Evolutionary conservation across 2,888 invertebrate species (phyloP), one percentile per base, ranked within the genome.

Genomic region (Polyommatus iphigenia): DNA sequence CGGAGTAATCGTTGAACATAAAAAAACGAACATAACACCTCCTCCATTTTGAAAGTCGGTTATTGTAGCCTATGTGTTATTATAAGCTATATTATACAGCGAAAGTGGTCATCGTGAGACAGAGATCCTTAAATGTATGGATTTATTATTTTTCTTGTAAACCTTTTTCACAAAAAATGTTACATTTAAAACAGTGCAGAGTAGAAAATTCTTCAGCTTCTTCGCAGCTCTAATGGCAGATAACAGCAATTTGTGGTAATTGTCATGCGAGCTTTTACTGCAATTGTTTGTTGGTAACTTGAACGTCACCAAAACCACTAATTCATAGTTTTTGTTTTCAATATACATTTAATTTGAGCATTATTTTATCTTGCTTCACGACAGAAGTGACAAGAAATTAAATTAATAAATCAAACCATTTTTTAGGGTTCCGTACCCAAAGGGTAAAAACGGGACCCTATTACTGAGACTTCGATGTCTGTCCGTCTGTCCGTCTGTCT

Each of bases 201-300:
- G 24, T 13, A 73, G 41, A 73, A 72, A 73, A 46, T 73, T 73
- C 73, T 46, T n/a, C n/a, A n/a, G n/a, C n/a, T n/a, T n/a, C n/a
- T 73, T 46, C 13, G 41, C 67, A 46, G 73, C 73, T 73, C 46
- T 73, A 73, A 46, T 46, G 46, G 41, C 73, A 20, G 73, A 73
- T 46, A 73, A 46, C 46, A 20, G 46, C 41, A 46, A 73, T 73
- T 73, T 73, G 73, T 73, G 73, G 73, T 73, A 73, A 73, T 73
- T 46, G 73, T 73, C 73, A 46, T 73, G 73, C 46, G 46, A 73
- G 24, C 73, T 46, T 41, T 46, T 20, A 46, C 46, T 20, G 73
- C 41, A 73, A 73, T 41, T 73, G 41, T 46, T 15, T 46, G 73
- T 46, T 46, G 73, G 46, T 46, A 46, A 73, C 20, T 41, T 73